Conservation (phyloP, 2,888 invertebrate genomes). For the Chaitophorus viminalis region DNA sequence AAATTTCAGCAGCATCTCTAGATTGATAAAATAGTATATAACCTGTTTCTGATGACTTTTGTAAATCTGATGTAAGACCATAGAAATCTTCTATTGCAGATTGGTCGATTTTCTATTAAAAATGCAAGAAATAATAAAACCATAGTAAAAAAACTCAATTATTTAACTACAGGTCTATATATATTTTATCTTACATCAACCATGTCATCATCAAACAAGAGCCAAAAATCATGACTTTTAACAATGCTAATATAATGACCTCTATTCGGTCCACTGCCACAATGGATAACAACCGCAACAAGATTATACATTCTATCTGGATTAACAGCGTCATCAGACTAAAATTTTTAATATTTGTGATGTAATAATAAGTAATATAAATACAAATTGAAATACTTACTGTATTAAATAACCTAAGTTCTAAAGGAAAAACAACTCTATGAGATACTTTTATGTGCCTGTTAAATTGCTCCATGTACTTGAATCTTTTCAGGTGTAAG, state of each 20-base stretch:
- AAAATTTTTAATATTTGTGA: constrained; percentile 65
- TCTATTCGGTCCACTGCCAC: constrained; percentile 98
- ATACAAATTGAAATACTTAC: constrained; percentile 71
- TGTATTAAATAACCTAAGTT: constrained; percentile 96
- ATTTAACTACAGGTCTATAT: neutral
- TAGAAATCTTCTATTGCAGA: constrained; percentile 99
- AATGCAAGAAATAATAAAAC: constrained; percentile 9
- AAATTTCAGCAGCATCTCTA: constrained; percentile 71
- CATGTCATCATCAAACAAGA: constrained; percentile 99
- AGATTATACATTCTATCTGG: constrained; percentile 98
- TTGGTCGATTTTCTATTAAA: constrained; percentile 95
- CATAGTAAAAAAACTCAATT: neutral
- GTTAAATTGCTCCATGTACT: constrained; percentile 98
- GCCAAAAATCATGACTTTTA: constrained; percentile 99
- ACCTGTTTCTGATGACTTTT: constrained; percentile 99
- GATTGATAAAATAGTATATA: constrained; percentile 99
- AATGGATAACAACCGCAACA: constrained; percentile 99
- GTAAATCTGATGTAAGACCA: constrained; percentile 97
- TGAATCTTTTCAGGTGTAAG: constrained; percentile 95
- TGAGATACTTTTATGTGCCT: constrained; percentile 99
- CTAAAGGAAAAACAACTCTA: constrained; percentile 97
- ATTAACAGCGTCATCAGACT: constrained; percentile 98
- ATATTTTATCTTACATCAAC: constrained; percentile 95
- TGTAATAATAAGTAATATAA: constrained; percentile 30
- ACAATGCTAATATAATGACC: constrained; percentile 99